phyloP scores from a whole-genome alignment of 2,797 vertebrate species.

The Sebastolobus altivelis region DNA sequence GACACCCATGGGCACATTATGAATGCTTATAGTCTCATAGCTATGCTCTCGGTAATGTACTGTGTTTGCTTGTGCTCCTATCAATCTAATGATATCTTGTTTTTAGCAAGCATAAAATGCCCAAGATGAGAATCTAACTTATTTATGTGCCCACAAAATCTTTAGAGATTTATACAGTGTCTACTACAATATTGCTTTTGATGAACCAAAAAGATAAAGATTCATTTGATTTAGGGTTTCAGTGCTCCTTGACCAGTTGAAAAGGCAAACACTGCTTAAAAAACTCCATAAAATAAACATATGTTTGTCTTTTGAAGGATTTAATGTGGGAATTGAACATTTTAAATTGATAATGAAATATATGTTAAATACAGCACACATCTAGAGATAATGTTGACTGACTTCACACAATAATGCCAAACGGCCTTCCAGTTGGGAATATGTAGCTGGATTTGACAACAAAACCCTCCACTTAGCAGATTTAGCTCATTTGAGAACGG shows the following conservation, averaged over 20 bases:
- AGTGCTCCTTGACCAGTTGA: not conserved
- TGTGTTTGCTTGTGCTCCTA: constrained; percentile 22
- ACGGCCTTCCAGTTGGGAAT: not conserved
- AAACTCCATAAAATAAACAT: not conserved
- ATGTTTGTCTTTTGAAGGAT: not conserved
- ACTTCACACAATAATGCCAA: not conserved
- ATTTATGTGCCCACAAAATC: constrained; percentile 39
- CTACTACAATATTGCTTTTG: not conserved
- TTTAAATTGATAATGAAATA: not conserved
- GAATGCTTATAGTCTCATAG: constrained; percentile 59
- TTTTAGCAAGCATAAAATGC: constrained; percentile 31
- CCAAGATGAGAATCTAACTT: constrained; percentile 52
- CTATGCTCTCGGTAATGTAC: constrained; percentile 23
- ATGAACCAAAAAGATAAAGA: constrained; percentile 12
- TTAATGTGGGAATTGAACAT: not conserved
- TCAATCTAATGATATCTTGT: constrained; percentile 58
- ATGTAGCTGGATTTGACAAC: not conserved
- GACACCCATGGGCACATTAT: constrained; percentile 50
- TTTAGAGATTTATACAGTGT: constrained; percentile 37
- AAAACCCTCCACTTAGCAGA: not conserved
- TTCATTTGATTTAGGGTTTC: not conserved
- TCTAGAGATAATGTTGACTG: not conserved
- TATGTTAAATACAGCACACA: not conserved
- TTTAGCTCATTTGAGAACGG: not conserved
- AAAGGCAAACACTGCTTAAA: not conserved